A percentile compares a stretch with the other conserved stretches of the same genome.
Conservation (phyloP, 2,888 invertebrate genomes). For the Eremobia ochroleuca region DNA sequence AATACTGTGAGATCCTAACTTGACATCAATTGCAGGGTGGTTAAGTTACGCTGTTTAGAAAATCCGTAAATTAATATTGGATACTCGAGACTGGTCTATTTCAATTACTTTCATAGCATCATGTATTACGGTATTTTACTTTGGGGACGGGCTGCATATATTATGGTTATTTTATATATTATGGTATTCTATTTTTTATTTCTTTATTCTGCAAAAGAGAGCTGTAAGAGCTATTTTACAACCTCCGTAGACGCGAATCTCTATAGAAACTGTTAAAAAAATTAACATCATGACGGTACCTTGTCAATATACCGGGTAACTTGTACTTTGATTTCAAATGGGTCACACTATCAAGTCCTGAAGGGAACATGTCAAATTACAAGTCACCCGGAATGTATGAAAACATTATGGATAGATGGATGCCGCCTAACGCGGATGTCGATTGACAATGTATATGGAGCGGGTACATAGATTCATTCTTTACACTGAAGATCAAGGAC, state of each 20-base stretch:
- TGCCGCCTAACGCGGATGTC: slow-evolving; percentile 79
- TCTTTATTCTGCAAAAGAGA: background rate
- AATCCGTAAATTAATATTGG: background rate
- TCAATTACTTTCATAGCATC: background rate
- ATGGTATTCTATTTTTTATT: too few species aligned
- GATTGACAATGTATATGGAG: slow-evolving; percentile 70
- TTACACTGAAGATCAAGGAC: slow-evolving; percentile 89
- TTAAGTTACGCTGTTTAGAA: background rate
- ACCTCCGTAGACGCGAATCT: background rate
- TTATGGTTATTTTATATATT: too few species aligned
- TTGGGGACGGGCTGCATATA: too few species aligned
- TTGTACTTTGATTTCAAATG: too few species aligned
- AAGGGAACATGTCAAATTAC: too few species aligned
- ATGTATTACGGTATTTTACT: background rate
- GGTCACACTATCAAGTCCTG: too few species aligned
- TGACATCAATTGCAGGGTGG: background rate
- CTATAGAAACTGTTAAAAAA: background rate
- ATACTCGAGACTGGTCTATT: background rate
- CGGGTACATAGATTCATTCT: slow-evolving; percentile 78
- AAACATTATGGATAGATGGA: slow-evolving; percentile 30
- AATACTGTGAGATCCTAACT: background rate
- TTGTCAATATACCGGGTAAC: background rate
- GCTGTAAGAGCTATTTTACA: background rate
- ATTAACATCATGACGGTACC: background rate
- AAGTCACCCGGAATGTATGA: background rate